phyloP scores from a whole-genome alignment of 2,797 vertebrate genomes.

The Odontamblyopus lacepedii region DNA sequence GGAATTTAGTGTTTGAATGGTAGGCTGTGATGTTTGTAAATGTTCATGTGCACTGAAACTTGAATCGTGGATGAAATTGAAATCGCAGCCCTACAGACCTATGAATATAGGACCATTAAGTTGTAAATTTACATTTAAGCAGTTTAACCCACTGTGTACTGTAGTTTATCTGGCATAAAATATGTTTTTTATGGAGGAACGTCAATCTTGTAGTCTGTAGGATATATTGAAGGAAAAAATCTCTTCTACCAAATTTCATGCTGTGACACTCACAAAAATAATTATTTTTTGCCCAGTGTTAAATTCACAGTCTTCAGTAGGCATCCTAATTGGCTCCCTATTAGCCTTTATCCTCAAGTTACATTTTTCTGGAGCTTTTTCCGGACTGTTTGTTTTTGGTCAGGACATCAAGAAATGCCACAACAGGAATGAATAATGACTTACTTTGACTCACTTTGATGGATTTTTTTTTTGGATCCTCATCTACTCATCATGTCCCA shows the following conservation, averaged over 20 bases:
- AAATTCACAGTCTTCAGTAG: background rate
- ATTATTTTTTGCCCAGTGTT: constrained; percentile 4
- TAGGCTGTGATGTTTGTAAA: no score
- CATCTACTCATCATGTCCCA: background rate
- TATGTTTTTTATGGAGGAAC: background rate
- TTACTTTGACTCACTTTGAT: background rate
- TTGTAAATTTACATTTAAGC: no score
- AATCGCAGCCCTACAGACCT: no score
- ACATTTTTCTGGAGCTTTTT: background rate
- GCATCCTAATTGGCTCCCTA: constrained; percentile 11
- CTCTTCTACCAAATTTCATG: constrained; percentile 5
- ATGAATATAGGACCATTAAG: no score
- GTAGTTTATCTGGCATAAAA: no score
- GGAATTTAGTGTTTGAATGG: no score
- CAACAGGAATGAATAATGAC: constrained; percentile 15
- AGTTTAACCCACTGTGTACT: no score
- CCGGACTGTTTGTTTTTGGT: background rate
- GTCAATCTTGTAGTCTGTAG: constrained; percentile 5
- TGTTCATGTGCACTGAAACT: no score
- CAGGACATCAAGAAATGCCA: background rate
- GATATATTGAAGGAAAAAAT: background rate
- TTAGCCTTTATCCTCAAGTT: background rate
- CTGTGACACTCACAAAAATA: constrained; percentile 2
- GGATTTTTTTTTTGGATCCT: constrained; percentile 23
- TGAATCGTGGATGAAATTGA: no score